Evolutionary conservation across 2,888 invertebrate genomes (phyloP), one percentile per base, ranked within the genome.

Genomic region (Caenorhabditis afra): DNA sequence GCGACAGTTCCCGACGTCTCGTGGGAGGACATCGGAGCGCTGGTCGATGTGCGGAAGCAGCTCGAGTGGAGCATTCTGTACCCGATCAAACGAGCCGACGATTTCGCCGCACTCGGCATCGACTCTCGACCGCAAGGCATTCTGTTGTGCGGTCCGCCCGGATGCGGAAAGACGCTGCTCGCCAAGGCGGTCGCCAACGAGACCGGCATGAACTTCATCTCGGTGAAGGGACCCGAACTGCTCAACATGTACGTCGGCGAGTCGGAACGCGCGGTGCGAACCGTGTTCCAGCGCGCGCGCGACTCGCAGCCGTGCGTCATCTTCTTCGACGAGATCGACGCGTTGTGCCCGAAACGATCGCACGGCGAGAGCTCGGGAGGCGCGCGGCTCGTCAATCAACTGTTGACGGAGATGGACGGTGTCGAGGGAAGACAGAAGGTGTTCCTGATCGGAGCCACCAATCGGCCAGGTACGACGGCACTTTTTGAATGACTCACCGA

Each of bases 221-320:
- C 97, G 8, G 97, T 99, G 0, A 99, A 98, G 92, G 99, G 99
- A 16, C 98, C 99, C 0, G 99, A 99, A 91, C 91, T 99, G 65
- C 92, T 99, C 71, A 98, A 96, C 90, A 99, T 98, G 98, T 99
- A 98, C 91, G 96, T 99, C 18, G 99, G 99, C 75, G 98, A 99
- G 92, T 97, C 97, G 91, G 99, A 99, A 91, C 93, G 95, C 86
- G 97, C 97, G 0, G 96, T 99, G 0, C 93, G 99, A n/a, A 94
- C 95, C 23, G 96, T 96, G 88, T 99, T 99, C 91, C 94, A 95
- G 90, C 93, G 97, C 82, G 99, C 98, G 0, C 92, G 95, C 52
- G 96, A 96, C 91, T 97, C 97, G 0, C 94, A 96, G 0, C 99
- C 99, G 0, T 99, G 98, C 90, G 96, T 99, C 3, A 97, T 99